A percentile compares a stretch with the other conserved stretches of the same genome.
phyloP scores from a whole-genome alignment of 2,797 vertebrate genomes.

The Bucorvus abyssinicus region DNA sequence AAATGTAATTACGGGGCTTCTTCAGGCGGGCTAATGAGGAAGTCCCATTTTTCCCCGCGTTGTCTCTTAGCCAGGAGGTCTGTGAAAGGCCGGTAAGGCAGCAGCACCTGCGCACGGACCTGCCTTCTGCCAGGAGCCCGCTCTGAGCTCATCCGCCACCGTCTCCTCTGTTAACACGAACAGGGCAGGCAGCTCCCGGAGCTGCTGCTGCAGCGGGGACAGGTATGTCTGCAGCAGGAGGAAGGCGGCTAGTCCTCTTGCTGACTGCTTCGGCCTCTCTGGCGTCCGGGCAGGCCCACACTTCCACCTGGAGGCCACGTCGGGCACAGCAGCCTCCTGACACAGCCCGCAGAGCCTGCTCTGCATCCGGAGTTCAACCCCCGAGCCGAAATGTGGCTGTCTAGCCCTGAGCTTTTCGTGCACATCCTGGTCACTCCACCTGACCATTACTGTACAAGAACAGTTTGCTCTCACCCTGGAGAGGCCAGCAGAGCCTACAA shows the following conservation, averaged over 20 bases:
- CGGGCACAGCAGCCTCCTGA: neutral
- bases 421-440: rapidly evolving
- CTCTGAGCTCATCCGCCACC: neutral
- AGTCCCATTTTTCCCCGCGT: rapidly evolving
- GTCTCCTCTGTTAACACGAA: too few relatives aligned
- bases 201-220: neutral
- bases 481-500: neutral
- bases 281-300: neutral
- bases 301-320: rapidly evolving
- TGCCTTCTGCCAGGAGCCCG: rapidly evolving
- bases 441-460: rapidly evolving
- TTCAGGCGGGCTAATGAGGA: neutral
- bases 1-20: neutral
- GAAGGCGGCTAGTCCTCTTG: rapidly evolving
- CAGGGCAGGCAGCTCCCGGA: too few relatives aligned
- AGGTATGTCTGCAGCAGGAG: neutral
- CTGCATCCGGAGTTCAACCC: rapidly evolving
- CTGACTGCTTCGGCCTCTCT: too few relatives aligned
- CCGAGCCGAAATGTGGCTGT: rapidly evolving
- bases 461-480: neutral
- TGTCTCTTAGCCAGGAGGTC: too few relatives aligned
- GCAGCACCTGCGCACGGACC: rapidly evolving
- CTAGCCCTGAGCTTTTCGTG: rapidly evolving
- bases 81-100: rapidly evolving
- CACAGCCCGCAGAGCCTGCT: rapidly evolving